Conservation (phyloP, 64 coral and sea anemone species). For the Dendronephthya gigantea region DNA sequence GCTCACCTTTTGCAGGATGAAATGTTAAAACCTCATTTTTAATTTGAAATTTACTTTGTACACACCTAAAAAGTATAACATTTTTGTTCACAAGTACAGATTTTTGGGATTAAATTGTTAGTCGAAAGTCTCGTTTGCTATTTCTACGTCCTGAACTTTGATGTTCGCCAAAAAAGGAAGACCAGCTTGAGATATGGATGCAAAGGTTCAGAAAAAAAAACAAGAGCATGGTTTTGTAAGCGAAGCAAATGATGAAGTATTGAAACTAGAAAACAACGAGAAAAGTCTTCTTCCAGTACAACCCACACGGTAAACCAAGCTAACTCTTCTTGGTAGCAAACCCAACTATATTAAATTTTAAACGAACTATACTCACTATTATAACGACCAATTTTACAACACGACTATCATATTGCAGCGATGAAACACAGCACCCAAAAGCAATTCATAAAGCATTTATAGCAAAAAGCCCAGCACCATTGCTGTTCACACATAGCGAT, state of each 20-base stretch:
- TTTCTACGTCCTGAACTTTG: not conserved
- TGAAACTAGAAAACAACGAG: not conserved
- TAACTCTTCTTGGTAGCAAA: too few relatives aligned
- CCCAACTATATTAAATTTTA: too few relatives aligned
- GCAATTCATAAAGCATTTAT: not conserved
- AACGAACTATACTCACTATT: too few relatives aligned
- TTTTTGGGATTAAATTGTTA: too few relatives aligned
- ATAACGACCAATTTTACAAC: too few relatives aligned
- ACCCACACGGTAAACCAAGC: not conserved
- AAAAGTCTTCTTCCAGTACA: not conserved
- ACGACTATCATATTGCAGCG: not conserved
- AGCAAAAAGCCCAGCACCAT: not conserved
- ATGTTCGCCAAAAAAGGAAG: not conserved
- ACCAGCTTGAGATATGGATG: not conserved
- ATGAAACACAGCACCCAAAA: not conserved
- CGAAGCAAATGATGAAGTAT: not conserved
- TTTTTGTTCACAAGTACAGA: not conserved
- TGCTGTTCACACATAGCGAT: slow-evolving; percentile 43
- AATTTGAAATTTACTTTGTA: not conserved
- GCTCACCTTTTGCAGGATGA: not conserved
- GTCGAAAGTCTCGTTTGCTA: too few relatives aligned
- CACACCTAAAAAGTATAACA: too few relatives aligned
- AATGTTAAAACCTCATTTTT: not conserved
- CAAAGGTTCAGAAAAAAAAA: not conserved
- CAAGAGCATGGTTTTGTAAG: not conserved